Conservation (phyloP, 2,797 vertebrate species). For the Acridotheres tristis region DNA sequence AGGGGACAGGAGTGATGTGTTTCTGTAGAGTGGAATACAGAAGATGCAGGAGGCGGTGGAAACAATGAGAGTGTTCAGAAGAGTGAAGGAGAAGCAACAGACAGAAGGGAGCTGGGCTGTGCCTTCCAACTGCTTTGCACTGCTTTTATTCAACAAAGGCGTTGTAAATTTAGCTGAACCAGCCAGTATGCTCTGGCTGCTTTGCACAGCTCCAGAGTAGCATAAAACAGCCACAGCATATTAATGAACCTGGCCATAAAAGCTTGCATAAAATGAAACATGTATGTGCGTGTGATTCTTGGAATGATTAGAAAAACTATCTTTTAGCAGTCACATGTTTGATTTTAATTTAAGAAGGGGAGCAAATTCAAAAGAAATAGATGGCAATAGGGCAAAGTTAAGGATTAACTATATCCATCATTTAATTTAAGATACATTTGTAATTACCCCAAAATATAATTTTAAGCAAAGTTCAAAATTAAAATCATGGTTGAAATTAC, state of each 20-base stretch:
- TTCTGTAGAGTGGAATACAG: neutral
- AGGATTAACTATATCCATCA: neutral
- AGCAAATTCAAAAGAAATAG: neutral
- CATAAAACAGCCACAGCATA: slow-evolving; percentile 25
- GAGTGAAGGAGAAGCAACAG: neutral
- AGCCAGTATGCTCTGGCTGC: slow-evolving; percentile 5
- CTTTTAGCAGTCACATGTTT: neutral
- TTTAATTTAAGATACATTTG: neutral
- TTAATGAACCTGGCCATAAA: slow-evolving; percentile 28
- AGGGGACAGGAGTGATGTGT: neutral
- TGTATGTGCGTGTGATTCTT: neutral
- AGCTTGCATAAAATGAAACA: neutral
- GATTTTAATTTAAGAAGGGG: slow-evolving; percentile 1
- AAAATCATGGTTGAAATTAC: neutral
- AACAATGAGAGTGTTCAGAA: neutral
- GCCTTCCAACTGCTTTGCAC: neutral
- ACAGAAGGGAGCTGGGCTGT: neutral
- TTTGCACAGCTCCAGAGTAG: slow-evolving; percentile 24
- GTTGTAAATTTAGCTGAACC: slow-evolving; percentile 32
- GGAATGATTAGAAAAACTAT: neutral
- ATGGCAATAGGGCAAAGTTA: neutral
- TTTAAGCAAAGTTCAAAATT: neutral
- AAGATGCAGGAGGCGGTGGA: neutral
- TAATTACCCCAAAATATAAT: neutral
- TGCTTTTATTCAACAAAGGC: slow-evolving; percentile 36